phyloP scores from a whole-genome alignment of 2,888 invertebrate species.

The Eudasyphora cyanicolor region DNA sequence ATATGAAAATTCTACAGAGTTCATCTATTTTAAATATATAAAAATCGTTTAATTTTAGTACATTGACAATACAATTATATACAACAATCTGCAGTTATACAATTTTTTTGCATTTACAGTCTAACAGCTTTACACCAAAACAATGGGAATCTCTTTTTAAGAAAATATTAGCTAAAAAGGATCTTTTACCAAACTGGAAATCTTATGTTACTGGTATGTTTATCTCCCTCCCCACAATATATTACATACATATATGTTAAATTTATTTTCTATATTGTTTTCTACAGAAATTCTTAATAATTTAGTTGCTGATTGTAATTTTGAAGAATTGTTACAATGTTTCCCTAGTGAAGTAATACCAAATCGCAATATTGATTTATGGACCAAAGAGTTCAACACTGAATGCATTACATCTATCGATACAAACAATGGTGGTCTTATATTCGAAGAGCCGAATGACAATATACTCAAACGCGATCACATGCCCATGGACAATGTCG shows the following conservation, averaged over 20 bases:
- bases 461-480: conserved; percentile 69
- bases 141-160: conserved; percentile 78
- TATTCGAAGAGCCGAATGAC: conserved; percentile 65
- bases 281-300: conserved; percentile 76
- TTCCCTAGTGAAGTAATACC: conserved; percentile 77
- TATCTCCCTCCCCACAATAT: not conserved
- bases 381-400: conserved; percentile 70
- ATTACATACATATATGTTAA: not conserved
- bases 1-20: too few species aligned
- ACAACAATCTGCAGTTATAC: too few species aligned
- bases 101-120: conserved; percentile 68
- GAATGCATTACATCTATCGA: conserved; percentile 72
- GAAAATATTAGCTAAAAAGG: conserved; percentile 77
- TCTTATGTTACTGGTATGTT: conserved; percentile 73
- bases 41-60: too few species aligned
- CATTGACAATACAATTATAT: too few species aligned
- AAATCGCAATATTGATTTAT: conserved; percentile 72
- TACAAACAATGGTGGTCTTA: conserved; percentile 67
- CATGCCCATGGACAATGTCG: conserved; percentile 78
- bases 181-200: conserved; percentile 76
- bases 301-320: conserved; percentile 75
- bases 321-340: conserved; percentile 78
- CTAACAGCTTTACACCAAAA: conserved; percentile 76
- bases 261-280: conserved; percentile 7
- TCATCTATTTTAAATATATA: too few species aligned